Base-by-base conservation (phyloP, 2,888 invertebrate species). In the Stenodema calcarata region DNA sequence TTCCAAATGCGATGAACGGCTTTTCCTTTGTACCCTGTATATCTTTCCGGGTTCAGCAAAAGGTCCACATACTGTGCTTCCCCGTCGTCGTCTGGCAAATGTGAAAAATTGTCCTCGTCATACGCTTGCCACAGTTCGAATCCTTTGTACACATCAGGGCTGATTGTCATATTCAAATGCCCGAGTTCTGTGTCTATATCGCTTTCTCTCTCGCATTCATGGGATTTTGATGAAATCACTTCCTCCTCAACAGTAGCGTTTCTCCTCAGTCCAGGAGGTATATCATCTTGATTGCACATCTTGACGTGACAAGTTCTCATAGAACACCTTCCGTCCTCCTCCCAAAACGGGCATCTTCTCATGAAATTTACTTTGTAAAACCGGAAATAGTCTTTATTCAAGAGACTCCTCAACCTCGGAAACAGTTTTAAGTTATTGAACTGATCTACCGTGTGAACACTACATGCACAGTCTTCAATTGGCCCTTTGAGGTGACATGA, bases 1-100 rank as follows among this genome's bases (percentile, higher is more conserved):
- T 95, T 94, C 99, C 99, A 99, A 88, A 99, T 97, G 89, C 98
- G 94, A 90, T 97, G 96, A 0, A 99, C 98, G 3, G 98, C 98
- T 69, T 95, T 93, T 0, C 99, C 99, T 90, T 95, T 95, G 91
- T 99, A 99, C 0, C 99, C 99, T 0, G 99, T 99, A 91, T 96
- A 99, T 87, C 99, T 93, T 92, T 99, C 99, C 16, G 99, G 99
- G 92, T 99, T 99, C 30, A 98, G 92, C 78, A 96, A 93, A 86
- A 99, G 93, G 91, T 99, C 99, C 0, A 99, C 98, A 92, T 99
- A 99, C 91, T 98, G 96, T 11, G 96, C 95, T 69, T 93, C 93
- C 90, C 95, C 96, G 90, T 95, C 95, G 90, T 94, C 94, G 89
- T 96, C 95, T 90, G 97, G 96, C 88, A 95, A 93, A 88, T 97